Evolutionary conservation across 2,797 vertebrate genomes (phyloP).

Genomic region (Delichon dasypus): DNA sequence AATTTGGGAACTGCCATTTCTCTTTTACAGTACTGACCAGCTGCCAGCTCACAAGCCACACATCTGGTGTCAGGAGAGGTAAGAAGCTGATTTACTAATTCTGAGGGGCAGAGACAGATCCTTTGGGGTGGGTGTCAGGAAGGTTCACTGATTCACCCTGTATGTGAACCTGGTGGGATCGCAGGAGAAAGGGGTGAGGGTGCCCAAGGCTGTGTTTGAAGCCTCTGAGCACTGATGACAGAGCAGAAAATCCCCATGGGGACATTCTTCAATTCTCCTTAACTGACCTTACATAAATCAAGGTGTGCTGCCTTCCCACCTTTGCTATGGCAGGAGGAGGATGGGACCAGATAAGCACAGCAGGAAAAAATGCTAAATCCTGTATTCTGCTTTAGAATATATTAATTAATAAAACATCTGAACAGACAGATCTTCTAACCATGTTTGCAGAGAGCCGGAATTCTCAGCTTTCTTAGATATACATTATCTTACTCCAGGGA

Average conservation of each 20-base stretch:
- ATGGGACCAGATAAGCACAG: not conserved
- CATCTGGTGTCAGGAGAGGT: conserved; percentile 45
- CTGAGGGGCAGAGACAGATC: not conserved
- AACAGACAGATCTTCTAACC: not conserved
- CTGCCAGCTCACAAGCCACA: conserved; percentile 20
- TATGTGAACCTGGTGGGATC: not conserved
- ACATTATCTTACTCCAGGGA: not conserved
- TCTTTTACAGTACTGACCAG: conserved; percentile 53
- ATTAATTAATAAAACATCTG: not conserved
- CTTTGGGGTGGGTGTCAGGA: not conserved
- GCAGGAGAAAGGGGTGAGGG: not conserved
- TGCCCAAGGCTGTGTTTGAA: not conserved
- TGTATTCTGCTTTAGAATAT: not conserved
- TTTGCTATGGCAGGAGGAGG: not conserved
- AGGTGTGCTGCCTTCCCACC: not conserved
- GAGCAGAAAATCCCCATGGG: not conserved
- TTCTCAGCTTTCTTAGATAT: not conserved
- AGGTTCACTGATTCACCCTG: not conserved
- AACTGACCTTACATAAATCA: not conserved
- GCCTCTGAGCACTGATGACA: not conserved
- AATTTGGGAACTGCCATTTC: conserved; percentile 1
- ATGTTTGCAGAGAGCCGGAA: not conserved
- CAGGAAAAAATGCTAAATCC: not conserved
- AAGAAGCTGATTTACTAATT: conserved; percentile 42
- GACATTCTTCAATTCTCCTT: not conserved